phyloP scores from a whole-genome alignment of 2,113 vertebrate genomes.

The Eleginops maclovinus region DNA sequence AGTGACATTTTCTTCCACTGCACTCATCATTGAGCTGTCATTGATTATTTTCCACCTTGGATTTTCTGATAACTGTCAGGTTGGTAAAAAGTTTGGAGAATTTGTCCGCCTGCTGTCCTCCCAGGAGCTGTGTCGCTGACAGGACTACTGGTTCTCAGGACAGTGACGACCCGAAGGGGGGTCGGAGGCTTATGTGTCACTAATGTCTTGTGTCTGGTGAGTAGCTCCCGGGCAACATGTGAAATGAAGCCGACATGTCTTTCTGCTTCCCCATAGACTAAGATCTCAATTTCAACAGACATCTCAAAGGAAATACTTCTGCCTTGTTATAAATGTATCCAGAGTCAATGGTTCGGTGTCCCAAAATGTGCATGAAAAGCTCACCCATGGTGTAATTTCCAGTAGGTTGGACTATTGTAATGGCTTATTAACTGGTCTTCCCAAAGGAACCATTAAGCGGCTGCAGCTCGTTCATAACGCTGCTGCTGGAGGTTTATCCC shows the following conservation, averaged over 20 bases:
- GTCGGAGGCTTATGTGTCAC: background rate
- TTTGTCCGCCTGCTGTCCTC: background rate
- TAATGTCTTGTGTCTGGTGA: background rate
- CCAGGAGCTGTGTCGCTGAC: slow-evolving; percentile 3
- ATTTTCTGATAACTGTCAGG: background rate
- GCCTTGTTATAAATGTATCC: too few species aligned
- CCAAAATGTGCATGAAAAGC: too few species aligned
- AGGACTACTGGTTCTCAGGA: background rate
- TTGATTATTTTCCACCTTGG: background rate
- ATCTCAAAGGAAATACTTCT: too few species aligned
- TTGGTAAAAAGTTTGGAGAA: background rate
- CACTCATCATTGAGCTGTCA: background rate
- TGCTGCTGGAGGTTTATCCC: too few species aligned
- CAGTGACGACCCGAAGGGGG: background rate
- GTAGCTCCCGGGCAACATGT: background rate
- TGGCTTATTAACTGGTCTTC: too few species aligned
- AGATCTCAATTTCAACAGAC: too few species aligned
- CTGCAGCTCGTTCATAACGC: too few species aligned
- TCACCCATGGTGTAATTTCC: too few species aligned
- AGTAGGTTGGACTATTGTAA: too few species aligned
- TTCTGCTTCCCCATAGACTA: background rate
- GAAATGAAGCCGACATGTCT: background rate
- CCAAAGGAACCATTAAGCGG: too few species aligned
- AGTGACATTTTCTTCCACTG: background rate
- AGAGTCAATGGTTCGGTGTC: too few species aligned